Conservation (phyloP, 1,140 invertebrate genomes). For the Pectinophora gossypiella region DNA sequence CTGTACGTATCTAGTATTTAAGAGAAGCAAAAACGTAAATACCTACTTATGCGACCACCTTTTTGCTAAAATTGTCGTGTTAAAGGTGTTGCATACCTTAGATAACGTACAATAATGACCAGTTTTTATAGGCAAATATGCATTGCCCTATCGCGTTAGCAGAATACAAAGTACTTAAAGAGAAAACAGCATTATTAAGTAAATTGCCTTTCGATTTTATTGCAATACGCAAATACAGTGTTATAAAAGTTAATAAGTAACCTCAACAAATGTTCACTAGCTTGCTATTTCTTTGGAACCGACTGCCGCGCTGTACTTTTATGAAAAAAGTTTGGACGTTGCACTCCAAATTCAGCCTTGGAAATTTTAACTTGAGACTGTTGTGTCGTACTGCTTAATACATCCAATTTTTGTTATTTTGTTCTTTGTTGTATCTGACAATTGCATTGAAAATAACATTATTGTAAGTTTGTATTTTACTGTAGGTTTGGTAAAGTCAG, state of each 20-base stretch:
- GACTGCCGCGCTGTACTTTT: slow-evolving; percentile 52
- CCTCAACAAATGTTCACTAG: slow-evolving; percentile 50
- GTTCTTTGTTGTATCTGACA: background rate
- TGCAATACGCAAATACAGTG: slow-evolving; percentile 25
- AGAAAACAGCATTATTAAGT: no score
- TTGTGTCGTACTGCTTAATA: background rate
- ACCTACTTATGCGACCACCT: no score
- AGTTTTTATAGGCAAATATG: no score
- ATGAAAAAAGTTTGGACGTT: slow-evolving; percentile 58
- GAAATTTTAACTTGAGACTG: slow-evolving; percentile 30
- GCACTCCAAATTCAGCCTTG: slow-evolving; percentile 34
- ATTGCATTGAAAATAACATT: background rate
- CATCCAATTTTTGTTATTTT: no score
- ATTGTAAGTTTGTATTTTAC: background rate
- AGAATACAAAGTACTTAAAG: no score
- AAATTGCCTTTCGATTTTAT: slow-evolving; percentile 1
- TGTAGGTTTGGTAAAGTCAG: background rate
- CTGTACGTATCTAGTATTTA: no score
- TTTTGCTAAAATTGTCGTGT: no score
- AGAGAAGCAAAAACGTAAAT: no score
- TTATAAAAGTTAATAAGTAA: slow-evolving; percentile 69
- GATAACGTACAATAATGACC: no score
- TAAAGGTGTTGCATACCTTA: no score
- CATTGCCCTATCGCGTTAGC: no score
- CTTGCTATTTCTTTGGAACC: slow-evolving; percentile 49